Evolutionary conservation across 2,888 invertebrate genomes (phyloP), one percentile per base, ranked within the genome.

Genomic region (Antheraea yamamai): DNA sequence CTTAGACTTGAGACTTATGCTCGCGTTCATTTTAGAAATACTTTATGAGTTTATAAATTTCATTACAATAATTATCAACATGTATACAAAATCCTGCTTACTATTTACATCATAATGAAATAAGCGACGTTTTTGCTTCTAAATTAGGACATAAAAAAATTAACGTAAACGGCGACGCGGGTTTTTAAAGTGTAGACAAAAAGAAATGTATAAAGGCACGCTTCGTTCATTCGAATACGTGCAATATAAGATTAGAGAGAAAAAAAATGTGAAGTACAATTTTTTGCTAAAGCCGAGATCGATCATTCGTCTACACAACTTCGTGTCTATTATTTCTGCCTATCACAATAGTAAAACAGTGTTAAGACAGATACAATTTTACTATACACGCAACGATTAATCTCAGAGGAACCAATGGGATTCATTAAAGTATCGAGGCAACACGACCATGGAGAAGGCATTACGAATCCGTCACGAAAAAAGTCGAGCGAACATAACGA

Each of bases 401-500:
- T 26, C 74, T 74, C 39, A 78, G 77, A 77, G 77, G 79, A 78
- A 77, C 80, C 76, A 80, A 81, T 81, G 76, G 77, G 76, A 80
- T 78, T 77, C 77, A 82, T 79, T 78, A 78, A 58, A 78, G 76
- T 75, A 79, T 73, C 72, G 72, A 74, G 52, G 75, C 74, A 76
- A 76, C 76, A 78, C 39, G 70, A 70, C 70, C 70, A 66, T 58
- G n/a, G 70, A 74, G 23, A 52, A 55, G 58, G 74, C 64, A 73
- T 75, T 68, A 70, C 68, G 55, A 70, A 73, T 83, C 87, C 86
- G 87, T 87, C 86, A 87, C 85, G 81, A 88, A 84, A 84, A 82
- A 83, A 84, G 77, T 79, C 85, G 83, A 85, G 86, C 83, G 85
- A 88, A 85, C 86, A 83, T 85, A 83, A 80, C 78, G 78, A 79